phyloP scores from a whole-genome alignment of 2,797 vertebrate genomes.

The Pygocentrus nattereri region DNA sequence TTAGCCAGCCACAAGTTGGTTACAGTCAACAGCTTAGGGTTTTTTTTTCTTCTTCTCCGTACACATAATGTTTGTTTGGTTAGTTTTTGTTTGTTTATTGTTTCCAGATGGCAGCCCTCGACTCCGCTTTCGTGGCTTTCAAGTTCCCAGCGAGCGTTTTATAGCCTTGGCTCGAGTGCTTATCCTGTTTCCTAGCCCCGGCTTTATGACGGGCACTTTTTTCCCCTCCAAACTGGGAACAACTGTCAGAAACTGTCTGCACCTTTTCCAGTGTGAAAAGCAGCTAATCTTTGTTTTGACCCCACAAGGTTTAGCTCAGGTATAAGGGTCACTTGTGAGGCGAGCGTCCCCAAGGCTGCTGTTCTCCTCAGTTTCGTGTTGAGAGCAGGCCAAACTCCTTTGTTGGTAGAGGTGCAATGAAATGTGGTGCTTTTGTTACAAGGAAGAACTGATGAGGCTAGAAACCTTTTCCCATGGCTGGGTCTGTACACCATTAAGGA shows the following conservation, averaged over 20 bases:
- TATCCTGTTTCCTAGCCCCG: conserved; percentile 83
- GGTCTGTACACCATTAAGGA: conserved; percentile 79
- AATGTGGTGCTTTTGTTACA: conserved; percentile 59
- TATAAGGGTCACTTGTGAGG: conserved; percentile 58
- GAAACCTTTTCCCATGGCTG: conserved; percentile 61
- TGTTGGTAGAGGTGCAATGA: conserved; percentile 54
- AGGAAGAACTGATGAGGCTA: conserved; percentile 62
- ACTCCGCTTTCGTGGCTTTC: conserved; percentile 86
- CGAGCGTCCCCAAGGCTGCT: conserved; percentile 42
- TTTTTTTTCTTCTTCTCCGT: conserved; percentile 14
- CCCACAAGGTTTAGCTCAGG: conserved; percentile 53
- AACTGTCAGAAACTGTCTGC: conserved; percentile 79
- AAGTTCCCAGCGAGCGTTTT: conserved; percentile 86
- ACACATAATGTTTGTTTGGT: conserved; percentile 61
- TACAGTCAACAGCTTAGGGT: conserved; percentile 40
- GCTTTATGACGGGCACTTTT: conserved; percentile 81
- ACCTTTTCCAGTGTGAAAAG: conserved; percentile 45
- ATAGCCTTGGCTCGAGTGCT: conserved; percentile 84
- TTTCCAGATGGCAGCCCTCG: conserved; percentile 87
- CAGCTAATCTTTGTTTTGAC: conserved; percentile 57
- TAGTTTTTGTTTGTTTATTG: conserved; percentile 88
- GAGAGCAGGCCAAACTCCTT: conserved; percentile 44
- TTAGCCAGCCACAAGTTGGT: conserved; percentile 54
- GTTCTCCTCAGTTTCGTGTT: conserved; percentile 46
- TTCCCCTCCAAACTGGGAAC: conserved; percentile 79